Evolutionary conservation across 2,888 invertebrate genomes (phyloP), one percentile per base, ranked within the genome.

Genomic region (Xiphydria camelus): DNA sequence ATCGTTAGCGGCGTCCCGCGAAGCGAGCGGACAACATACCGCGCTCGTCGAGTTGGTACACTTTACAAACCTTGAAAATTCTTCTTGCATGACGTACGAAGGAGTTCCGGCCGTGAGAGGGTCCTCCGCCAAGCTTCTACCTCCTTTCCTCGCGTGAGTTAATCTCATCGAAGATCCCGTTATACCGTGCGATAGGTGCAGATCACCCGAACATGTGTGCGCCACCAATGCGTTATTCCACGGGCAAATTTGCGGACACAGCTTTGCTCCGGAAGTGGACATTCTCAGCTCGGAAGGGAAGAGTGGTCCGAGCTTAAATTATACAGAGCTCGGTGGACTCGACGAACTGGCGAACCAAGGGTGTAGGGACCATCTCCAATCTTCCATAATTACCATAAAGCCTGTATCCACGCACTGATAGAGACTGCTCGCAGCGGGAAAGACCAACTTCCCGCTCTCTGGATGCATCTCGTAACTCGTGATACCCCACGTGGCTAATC

Each of bases 11-110:
- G n/a, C n/a, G n/a, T n/a, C n/a, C n/a, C n/a, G n/a, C n/a, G n/a
- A n/a, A n/a, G n/a, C n/a, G n/a, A n/a, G n/a, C n/a, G n/a, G n/a
- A n/a, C n/a, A n/a, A n/a, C n/a, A n/a, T n/a, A n/a, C n/a, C n/a
- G n/a, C n/a, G n/a, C n/a, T n/a, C n/a, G n/a, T n/a, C n/a, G n/a
- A n/a, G n/a, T n/a, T n/a, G n/a, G n/a, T n/a, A n/a, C n/a, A n/a
- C n/a, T 12, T 17, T 26, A 33, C 39, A 23, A 54, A 74, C 75
- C 75, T 66, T 9, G 67, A 68, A 77, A 99, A 97, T 78, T 99
- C 99, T 75, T 99, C 99, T 76, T 98, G 98, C 73, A 95, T 94
- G 0, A 99, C 94, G 76, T 97, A 99, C 1, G 95, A 94, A 0
- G 99, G 96, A n/a, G 94, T 88, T 0, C 98, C 98, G 0, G 96